Evolutionary conservation across 1,140 invertebrate species (phyloP).

Genomic region (Scaptomyza montana): DNA sequence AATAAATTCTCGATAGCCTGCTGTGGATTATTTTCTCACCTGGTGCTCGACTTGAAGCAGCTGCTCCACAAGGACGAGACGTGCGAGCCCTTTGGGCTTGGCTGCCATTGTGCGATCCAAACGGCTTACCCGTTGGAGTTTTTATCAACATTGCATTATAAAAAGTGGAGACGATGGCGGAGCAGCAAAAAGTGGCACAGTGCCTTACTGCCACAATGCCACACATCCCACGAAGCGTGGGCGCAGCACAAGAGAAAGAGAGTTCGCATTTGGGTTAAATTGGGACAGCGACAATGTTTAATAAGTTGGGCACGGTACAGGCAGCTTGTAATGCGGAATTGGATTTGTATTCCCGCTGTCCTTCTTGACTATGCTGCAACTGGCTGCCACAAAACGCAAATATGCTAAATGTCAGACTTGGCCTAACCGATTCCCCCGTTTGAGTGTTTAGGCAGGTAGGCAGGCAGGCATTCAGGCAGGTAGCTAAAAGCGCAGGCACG

Average conservation of each 20-base stretch:
- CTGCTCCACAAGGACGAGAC: constrained; percentile 65
- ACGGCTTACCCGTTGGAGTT: constrained; percentile 47
- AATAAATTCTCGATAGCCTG: constrained; percentile 15
- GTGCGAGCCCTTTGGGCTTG: constrained; percentile 64
- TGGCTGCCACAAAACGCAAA: constrained; percentile 77
- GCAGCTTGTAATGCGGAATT: constrained; percentile 75
- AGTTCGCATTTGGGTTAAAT: constrained; percentile 71
- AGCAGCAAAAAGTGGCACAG: constrained; percentile 27
- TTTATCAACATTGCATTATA: constrained; percentile 54
- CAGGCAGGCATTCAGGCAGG: neutral
- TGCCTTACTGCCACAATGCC: constrained; percentile 1
- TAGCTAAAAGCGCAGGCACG: constrained; percentile 63
- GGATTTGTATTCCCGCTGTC: constrained; percentile 64
- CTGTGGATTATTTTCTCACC: constrained; percentile 43
- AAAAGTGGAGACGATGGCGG: constrained; percentile 7
- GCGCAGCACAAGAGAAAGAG: neutral
- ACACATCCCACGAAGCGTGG: constrained; percentile 8
- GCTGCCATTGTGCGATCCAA: constrained; percentile 65
- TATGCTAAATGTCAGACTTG: constrained; percentile 76
- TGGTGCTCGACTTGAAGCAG: constrained; percentile 64
- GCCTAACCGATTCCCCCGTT: too few relatives aligned
- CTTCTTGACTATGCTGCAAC: constrained; percentile 44
- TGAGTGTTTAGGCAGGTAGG: constrained; percentile 1
- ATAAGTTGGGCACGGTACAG: constrained; percentile 73
- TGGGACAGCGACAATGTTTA: constrained; percentile 79